Conservation (phyloP, 2,888 invertebrate genomes). For the Mongoloraphidia duomilia region DNA sequence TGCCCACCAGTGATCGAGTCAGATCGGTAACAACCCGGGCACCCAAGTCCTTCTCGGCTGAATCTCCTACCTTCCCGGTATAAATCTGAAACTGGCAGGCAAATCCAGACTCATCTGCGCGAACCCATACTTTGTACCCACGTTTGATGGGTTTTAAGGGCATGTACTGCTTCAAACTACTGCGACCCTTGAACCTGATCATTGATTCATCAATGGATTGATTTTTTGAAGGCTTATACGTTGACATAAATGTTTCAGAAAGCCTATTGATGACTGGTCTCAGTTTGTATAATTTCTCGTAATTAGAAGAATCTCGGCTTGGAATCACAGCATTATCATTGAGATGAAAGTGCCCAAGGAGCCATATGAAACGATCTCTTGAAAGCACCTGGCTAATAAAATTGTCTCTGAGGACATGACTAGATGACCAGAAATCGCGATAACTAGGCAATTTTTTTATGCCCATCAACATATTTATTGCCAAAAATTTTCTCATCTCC, state of each 20-base stretch:
- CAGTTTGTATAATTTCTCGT: conserved; percentile 18
- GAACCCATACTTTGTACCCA: conserved; percentile 14
- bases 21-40: too few species aligned
- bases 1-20: conserved; percentile 3
- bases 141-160: conserved; percentile 14
- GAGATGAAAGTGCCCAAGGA: conserved; percentile 14
- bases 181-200: conserved; percentile 15
- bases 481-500: conserved; percentile 11
- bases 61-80: background rate
- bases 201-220: conserved; percentile 15
- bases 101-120: conserved; percentile 8
- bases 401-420: conserved; percentile 10
- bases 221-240: conserved; percentile 8
- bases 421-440: conserved; percentile 12
- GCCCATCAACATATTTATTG: conserved; percentile 14
- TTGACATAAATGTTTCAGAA: conserved; percentile 9
- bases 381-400: conserved; percentile 12
- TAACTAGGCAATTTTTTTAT: conserved; percentile 13
- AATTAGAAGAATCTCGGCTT: conserved; percentile 11
- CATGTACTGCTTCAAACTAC: conserved; percentile 13
- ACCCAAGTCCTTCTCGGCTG: background rate
- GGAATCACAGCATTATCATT: conserved; percentile 15
- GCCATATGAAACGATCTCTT: conserved; percentile 14
- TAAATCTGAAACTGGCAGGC: conserved; percentile 3
- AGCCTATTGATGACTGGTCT: conserved; percentile 13